Evolutionary conservation across 2,888 invertebrate species (phyloP), one percentile per base, ranked within the genome.

Genomic region (Platycheirus rosarum): DNA sequence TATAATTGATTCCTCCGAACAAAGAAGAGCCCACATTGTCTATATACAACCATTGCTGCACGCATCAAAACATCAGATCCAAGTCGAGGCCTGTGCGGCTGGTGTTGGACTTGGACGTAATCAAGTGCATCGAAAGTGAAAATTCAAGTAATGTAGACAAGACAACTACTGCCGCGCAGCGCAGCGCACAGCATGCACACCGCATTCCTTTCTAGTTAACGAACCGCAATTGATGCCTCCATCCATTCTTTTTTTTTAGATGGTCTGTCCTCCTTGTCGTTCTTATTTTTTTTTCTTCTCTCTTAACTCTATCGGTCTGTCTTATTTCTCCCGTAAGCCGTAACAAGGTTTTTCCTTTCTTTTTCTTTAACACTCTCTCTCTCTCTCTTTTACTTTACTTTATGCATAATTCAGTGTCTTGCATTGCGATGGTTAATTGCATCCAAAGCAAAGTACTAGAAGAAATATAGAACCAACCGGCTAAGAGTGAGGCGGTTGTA

Each of bases 61-160:
- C 14, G 23, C 13, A 9, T n/a, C 35, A 13, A 16, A 40, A 26
- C 14, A 46, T 23, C 37, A 49, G 26, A 57, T 57, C 63, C 79
- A 68, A 53, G 68, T 44, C 74, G 32, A 51, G 23, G 71, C 71
- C 20, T 57, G 35, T 46, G 32, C 16, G 60, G 60, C 23, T 26
- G 44, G 37, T 55, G 60, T 71, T 74, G 49, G 42, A 69, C 66
- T 71, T 74, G 49, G 42, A 69, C 66, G 62, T 82, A 82, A 66
- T 82, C 80, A 82, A 82, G 80, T 82, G 77, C 71, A 82, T 77
- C 82, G 82, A 82, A 82, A 82, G 82, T 77, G 82, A 82, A 82
- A 82, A 77, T 82, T 49, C 68, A 71, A 77, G 68, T 57, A 32
- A 32, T 7, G 5, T 65, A 53, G 62, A n/a, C n/a, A n/a, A 77